Evolutionary conservation across 2,888 invertebrate genomes (phyloP), one percentile per base, ranked within the genome.

Genomic region (Embidobia sp.): DNA sequence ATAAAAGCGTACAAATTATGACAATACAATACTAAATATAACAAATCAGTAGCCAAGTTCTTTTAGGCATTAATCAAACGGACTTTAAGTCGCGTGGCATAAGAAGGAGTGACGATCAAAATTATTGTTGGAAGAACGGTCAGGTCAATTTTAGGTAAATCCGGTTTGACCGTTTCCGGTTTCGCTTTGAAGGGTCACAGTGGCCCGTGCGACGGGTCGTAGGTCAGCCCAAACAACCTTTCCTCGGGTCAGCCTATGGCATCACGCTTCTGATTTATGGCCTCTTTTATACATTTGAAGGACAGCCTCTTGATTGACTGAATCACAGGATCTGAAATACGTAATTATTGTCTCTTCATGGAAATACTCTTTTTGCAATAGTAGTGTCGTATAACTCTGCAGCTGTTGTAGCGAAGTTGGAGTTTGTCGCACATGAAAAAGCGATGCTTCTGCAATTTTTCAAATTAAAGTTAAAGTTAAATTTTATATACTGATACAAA

Each of bases 211-310:
- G 77, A 74, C 48, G 82, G 88, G 88, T 87, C 88, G 85, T 81
- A 83, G 87, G 86, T 87, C 88, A 87, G 87, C 85, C 88, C 87
- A 88, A 89, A 89, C 87, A 89, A 88, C 84, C 85, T 85, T 82
- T 85, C 84, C 80, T 83, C 85, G 83, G 86, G 88, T 87, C 88
- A 87, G 83, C 84, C 85, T 81, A 85, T 84, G 81, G 80, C 83
- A 84, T 82, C 86, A 81, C 83, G 80, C 77, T 70, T 74, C 84
- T 89, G 89, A 89, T 88, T 89, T 89, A 89, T 87, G 85, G 85
- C 85, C 82, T 80, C 80, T 81, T 79, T 77, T 70, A 67, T 44
- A 55, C 46, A 57, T 57, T 57, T 75, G 75, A 75, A 67, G 46
- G 63, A 75, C 75, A 75, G 64, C 70, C 66, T 69, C 74, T 77